Conservation (phyloP, 2,113 vertebrate species). For the Rousettus leschenaultii region DNA sequence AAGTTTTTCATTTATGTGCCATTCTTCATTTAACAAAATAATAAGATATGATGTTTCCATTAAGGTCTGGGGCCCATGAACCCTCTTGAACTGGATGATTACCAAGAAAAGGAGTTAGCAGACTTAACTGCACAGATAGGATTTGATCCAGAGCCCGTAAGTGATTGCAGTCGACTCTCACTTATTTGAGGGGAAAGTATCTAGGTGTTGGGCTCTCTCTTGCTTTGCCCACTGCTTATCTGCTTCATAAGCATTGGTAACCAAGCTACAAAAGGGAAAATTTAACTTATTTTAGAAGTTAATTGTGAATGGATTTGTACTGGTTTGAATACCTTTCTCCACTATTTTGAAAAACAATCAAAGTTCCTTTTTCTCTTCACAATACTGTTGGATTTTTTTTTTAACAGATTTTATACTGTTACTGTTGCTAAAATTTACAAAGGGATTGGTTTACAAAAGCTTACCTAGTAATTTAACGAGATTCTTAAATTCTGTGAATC, state of each 20-base stretch:
- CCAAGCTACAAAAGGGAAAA: constrained; percentile 8
- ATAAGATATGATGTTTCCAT: constrained; percentile 62
- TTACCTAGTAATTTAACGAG: constrained; percentile 1
- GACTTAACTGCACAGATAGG: constrained; percentile 74
- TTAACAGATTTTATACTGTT: not conserved
- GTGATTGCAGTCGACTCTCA: constrained; percentile 51
- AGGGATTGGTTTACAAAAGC: not conserved
- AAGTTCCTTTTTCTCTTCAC: constrained; percentile 4
- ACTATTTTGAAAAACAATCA: constrained; percentile 19
- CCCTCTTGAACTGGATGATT: constrained; percentile 82
- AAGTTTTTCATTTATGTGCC: constrained; percentile 40
- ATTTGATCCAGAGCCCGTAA: constrained; percentile 81
- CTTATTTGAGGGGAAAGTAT: not conserved
- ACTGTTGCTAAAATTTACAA: constrained; percentile 40
- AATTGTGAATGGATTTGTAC: constrained; percentile 22
- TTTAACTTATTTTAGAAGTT: constrained; percentile 14
- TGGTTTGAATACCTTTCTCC: not conserved
- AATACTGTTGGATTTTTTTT: not conserved
- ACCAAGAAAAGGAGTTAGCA: constrained; percentile 78
- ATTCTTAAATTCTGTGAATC: not conserved
- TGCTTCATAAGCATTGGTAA: not conserved
- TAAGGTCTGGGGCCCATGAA: constrained; percentile 82
- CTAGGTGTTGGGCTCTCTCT: not conserved
- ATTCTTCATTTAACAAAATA: constrained; percentile 55
- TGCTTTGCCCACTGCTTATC: constrained; percentile 7